phyloP scores from a whole-genome alignment of 2,888 invertebrate species.

The Ophonus ardosiacus region DNA sequence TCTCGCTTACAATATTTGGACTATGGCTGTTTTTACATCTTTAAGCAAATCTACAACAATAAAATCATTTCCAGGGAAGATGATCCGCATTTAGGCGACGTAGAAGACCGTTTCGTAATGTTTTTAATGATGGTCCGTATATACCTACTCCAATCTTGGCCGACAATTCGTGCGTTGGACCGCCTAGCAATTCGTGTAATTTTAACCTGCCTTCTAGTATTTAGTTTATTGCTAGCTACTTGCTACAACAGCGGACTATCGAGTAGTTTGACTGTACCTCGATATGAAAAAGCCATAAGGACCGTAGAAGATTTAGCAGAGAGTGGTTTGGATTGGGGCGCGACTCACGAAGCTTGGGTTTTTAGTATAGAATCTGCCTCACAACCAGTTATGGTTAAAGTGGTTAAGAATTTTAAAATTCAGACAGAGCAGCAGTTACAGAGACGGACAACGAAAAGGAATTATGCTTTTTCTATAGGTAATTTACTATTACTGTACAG shows the following conservation, averaged over 20 bases:
- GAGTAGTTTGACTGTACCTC: slow-evolving; percentile 82
- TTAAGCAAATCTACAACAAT: no score
- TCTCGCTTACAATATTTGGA: no score
- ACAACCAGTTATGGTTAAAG: slow-evolving; percentile 77
- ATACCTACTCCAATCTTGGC: slow-evolving; percentile 70
- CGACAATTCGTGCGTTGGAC: slow-evolving; percentile 63
- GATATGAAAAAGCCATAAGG: slow-evolving; percentile 80
- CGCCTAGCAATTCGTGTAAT: slow-evolving; percentile 72
- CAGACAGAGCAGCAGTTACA: slow-evolving; percentile 73
- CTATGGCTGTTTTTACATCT: no score
- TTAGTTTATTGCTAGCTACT: slow-evolving; percentile 80
- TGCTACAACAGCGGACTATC: slow-evolving; percentile 83
- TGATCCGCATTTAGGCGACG: slow-evolving; percentile 4
- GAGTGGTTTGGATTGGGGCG: slow-evolving; percentile 81
- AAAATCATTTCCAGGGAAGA: slow-evolving; percentile 11
- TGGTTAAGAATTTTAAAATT: slow-evolving; percentile 76
- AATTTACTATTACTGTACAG: no score
- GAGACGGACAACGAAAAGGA: slow-evolving; percentile 74
- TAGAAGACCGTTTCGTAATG: slow-evolving; percentile 44
- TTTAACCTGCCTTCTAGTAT: slow-evolving; percentile 77
- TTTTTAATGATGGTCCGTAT: slow-evolving; percentile 65
- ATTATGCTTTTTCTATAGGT: slow-evolving; percentile 79
- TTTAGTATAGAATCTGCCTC: slow-evolving; percentile 78
- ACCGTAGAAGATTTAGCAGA: slow-evolving; percentile 80
- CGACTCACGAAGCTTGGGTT: slow-evolving; percentile 83